Conservation (phyloP, 2,113 vertebrate species). For the Onychostoma macrolepis region DNA sequence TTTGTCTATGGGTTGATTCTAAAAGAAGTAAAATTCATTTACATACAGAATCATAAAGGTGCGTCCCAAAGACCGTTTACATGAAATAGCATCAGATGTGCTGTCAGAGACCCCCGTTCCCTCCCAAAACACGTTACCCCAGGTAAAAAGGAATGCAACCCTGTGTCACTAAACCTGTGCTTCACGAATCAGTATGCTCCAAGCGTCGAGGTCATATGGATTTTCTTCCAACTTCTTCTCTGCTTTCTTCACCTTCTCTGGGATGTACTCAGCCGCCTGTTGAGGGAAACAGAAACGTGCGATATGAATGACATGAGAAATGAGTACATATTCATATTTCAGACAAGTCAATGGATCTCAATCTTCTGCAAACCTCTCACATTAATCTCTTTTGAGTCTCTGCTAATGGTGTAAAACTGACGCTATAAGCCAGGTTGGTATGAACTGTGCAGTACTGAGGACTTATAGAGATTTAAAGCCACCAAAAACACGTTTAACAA, state of each 20-base stretch:
- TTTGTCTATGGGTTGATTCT: slow-evolving; percentile 99
- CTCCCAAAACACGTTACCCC: slow-evolving; percentile 70
- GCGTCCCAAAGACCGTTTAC: slow-evolving; percentile 47
- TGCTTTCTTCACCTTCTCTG: slow-evolving; percentile 99
- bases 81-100: slow-evolving; percentile 34
- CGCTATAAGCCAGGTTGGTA: neutral
- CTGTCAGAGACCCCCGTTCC: slow-evolving; percentile 40
- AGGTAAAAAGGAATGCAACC: slow-evolving; percentile 95
- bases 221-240: slow-evolving; percentile 99
- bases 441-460: neutral
- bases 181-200: slow-evolving; percentile 99
- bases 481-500: neutral
- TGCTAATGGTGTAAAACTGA: neutral
- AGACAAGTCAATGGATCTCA: neutral
- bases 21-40: slow-evolving; percentile 90
- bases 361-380: neutral
- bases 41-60: slow-evolving; percentile 74
- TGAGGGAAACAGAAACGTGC: slow-evolving; percentile 39
- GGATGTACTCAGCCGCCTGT: slow-evolving; percentile 94
- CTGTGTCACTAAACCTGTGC: slow-evolving; percentile 99
- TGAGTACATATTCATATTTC: neutral
- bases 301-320: neutral
- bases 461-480: too few species aligned
- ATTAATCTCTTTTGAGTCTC: neutral
- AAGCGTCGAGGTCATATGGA: slow-evolving; percentile 99